These are phyloP conservation scores for Tenebrosternarchus preto DNA, from an alignment of 2,113 vertebrate genomes.

Conservation along the genomic window DNA sequence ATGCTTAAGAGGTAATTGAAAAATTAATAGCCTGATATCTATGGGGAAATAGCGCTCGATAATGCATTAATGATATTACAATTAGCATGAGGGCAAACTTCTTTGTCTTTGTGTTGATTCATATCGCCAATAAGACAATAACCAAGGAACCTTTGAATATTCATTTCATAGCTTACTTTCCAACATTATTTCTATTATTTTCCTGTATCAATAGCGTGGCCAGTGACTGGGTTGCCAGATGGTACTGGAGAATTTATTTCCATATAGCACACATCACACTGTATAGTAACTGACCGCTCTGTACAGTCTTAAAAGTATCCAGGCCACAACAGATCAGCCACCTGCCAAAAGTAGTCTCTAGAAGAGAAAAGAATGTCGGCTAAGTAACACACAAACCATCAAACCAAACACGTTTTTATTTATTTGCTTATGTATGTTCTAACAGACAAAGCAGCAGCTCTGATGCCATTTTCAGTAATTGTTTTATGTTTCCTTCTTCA, in stretches of 20 bases:
- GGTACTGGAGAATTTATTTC: neutral
- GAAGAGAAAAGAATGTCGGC: too few relatives aligned
- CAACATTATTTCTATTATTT: neutral
- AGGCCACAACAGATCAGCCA: neutral
- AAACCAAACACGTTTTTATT: too few relatives aligned
- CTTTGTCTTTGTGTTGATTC: constrained; percentile 29
- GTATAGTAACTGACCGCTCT: neutral
- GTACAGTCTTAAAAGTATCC: neutral
- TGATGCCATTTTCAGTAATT: too few relatives aligned
- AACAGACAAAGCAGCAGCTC: too few relatives aligned
- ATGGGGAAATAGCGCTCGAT: constrained; percentile 48
- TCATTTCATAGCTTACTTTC: neutral
- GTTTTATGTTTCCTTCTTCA: too few relatives aligned
- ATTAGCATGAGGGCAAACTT: constrained; percentile 32
- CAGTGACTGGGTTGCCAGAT: neutral
- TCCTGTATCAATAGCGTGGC: neutral
- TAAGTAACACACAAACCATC: too few relatives aligned
- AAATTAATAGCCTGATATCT: constrained; percentile 60
- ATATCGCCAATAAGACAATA: neutral
- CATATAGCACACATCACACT: neutral
- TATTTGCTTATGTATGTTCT: too few relatives aligned
- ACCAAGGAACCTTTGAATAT: constrained; percentile 11
- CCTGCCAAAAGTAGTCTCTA: too few relatives aligned
- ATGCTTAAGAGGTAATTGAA: constrained; percentile 56
- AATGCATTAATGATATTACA: constrained; percentile 50